These are phyloP conservation scores for Melolontha melolontha DNA, from an alignment of 2,888 invertebrate species.

Conservation along the genomic window DNA sequence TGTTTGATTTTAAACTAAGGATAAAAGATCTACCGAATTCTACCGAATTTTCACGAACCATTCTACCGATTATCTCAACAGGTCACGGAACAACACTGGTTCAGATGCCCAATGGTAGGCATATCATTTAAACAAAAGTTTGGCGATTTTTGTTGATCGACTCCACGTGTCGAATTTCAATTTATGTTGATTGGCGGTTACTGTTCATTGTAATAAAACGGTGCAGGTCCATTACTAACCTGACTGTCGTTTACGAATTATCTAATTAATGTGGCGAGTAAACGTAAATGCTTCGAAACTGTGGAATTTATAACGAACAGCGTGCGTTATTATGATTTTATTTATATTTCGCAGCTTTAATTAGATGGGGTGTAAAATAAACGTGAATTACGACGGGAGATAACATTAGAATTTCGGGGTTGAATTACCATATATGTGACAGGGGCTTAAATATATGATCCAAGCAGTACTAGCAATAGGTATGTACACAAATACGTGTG, in stretches of 20 bases:
- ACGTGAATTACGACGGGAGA: slow-evolving; percentile 10
- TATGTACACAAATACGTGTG: background rate
- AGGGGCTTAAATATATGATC: slow-evolving; percentile 6
- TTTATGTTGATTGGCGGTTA: slow-evolving; percentile 25
- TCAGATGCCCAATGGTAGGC: no score
- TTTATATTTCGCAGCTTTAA: slow-evolving; percentile 10
- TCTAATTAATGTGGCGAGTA: slow-evolving; percentile 12
- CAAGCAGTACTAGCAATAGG: background rate
- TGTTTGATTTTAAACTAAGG: no score
- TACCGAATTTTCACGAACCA: no score
- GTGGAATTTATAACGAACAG: slow-evolving; percentile 11
- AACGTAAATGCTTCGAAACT: background rate
- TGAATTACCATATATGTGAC: slow-evolving; percentile 24
- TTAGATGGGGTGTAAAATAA: slow-evolving; percentile 20
- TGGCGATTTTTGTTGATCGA: no score
- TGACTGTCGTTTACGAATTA: slow-evolving; percentile 8
- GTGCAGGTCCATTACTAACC: background rate
- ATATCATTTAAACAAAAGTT: no score
- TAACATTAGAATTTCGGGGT: slow-evolving; percentile 24
- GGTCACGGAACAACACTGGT: no score
- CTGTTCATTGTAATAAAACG: slow-evolving; percentile 7
- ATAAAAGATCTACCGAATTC: no score
- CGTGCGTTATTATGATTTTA: slow-evolving; percentile 18
- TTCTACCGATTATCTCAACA: no score
- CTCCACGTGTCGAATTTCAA: slow-evolving; percentile 4